A percentile compares a stretch with the other conserved stretches of the same genome.
These are phyloP conservation scores for Malthinus flaveolus DNA, from an alignment of 2,888 invertebrate genomes.

Conservation along the genomic window DNA sequence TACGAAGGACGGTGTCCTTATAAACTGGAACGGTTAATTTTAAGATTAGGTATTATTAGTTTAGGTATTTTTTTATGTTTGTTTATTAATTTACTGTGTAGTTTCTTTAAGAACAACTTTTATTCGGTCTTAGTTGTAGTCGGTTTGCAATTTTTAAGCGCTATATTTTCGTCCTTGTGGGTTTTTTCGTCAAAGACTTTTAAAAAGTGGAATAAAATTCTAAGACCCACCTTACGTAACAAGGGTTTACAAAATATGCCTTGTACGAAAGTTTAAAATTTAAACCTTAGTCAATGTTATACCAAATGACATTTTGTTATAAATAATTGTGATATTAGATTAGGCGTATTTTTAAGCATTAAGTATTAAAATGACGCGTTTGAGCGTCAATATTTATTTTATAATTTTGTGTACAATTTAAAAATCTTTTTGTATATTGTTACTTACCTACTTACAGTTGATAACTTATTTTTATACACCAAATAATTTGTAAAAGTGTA, in stretches of 20 bases:
- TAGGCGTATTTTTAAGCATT: constrained; percentile 1
- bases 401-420: constrained; percentile 1
- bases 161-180: constrained; percentile 47
- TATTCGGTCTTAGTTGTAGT: constrained; percentile 41
- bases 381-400: constrained; percentile 4
- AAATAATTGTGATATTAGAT: constrained; percentile 6
- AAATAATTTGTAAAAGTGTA: too few species aligned
- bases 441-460: not conserved
- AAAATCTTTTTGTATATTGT: too few species aligned
- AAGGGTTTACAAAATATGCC: constrained; percentile 36
- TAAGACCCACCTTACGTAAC: constrained; percentile 37
- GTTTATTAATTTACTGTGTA: constrained; percentile 70
- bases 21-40: constrained; percentile 69
- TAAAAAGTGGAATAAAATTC: constrained; percentile 45
- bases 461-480: not conserved
- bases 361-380: not conserved
- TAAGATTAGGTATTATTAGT: constrained; percentile 78
- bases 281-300: constrained; percentile 21
- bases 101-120: constrained; percentile 42
- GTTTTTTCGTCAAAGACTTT: constrained; percentile 49
- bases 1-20: constrained; percentile 62
- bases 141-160: constrained; percentile 42
- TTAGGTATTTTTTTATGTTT: constrained; percentile 76
- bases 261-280: constrained; percentile 43
- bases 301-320: constrained; percentile 5